Base-by-base conservation (phyloP, 2,113 vertebrate species). In the Ovibos moschatus region DNA sequence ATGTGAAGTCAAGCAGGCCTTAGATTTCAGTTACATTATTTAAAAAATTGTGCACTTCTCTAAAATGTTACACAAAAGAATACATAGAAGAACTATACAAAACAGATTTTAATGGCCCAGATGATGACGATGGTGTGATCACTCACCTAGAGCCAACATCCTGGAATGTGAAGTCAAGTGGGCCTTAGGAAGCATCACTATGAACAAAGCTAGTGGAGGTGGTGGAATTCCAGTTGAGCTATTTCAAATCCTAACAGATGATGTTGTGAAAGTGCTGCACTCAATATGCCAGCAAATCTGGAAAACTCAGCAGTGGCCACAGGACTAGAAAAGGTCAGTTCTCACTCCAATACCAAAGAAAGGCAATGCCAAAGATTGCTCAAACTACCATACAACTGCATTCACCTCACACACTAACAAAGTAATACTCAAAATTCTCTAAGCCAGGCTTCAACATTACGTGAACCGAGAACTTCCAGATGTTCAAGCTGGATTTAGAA, bases 121-220 rank as follows among this genome's bases (percentile, higher is more conserved):
- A 64, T 1, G 4, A n/a, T 0, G 7, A 19, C 16, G 0, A n/a
- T n/a, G 30, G 33, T 67, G 33, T 64, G 62, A 67, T n/a, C 62
- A 9, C 16, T 67, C 16, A 67, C 33, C 62, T n/a, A 67, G 33
- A 67, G 62, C 62, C 62, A 67, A n/a, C 16, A 67, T 67, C 62
- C 33, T n/a, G 62, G 33, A 67, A n/a, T n/a, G 33, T 67, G 62
- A 67, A 17, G 62, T 67, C 62, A 67, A 67, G 62, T 67, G 62
- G 16, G 33, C 62, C 30, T n/a, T 67, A n/a, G 62, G 4, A 67
- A 67, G 62, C 7, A 67, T 67, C 62, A 67, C 30, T 67, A 67
- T 0, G 0, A 67, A n/a, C 33, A 67, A 17, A 33, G 62, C 62
- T 67, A 64, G 62, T n/a, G 62, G 15, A 64, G 33, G 33, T n/a